phyloP scores from a whole-genome alignment of 1,140 invertebrate genomes.

The Tribolium madens region DNA sequence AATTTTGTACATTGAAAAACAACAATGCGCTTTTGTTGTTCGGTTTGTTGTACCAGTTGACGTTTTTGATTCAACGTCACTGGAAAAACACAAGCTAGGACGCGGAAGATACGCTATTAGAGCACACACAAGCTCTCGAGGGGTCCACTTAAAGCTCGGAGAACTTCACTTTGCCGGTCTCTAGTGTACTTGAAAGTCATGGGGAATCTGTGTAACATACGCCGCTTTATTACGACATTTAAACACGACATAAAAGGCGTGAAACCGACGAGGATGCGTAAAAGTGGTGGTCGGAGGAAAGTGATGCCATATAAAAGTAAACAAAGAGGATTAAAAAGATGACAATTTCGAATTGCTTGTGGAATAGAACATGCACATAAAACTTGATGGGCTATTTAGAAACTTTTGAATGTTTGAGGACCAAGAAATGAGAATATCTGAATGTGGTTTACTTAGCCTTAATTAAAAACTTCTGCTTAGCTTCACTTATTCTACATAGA shows the following conservation, averaged over 20 bases:
- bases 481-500: no score
- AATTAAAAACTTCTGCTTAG: no score
- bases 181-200: constrained; percentile 39
- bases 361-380: no score
- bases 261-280: constrained; percentile 10
- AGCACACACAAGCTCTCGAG: constrained; percentile 18
- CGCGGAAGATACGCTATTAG: constrained; percentile 9
- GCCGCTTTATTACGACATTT: constrained; percentile 36
- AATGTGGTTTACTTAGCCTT: no score
- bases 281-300: background rate
- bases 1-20: no score
- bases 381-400: no score
- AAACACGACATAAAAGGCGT: constrained; percentile 15
- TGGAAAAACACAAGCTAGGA: background rate
- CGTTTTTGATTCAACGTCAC: background rate
- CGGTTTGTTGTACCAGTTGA: background rate
- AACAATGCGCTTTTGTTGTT: background rate
- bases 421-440: no score
- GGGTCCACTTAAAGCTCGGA: constrained; percentile 40
- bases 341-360: no score
- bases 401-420: no score
- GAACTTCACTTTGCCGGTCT: constrained; percentile 45
- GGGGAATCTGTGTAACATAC: constrained; percentile 44
- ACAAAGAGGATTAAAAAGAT: no score
- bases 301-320: no score